A percentile compares a stretch with the other conserved stretches of the same genome.
These are phyloP conservation scores for Ciconia boyciana DNA, from an alignment of 2,113 vertebrate species.

Conservation along the genomic window DNA sequence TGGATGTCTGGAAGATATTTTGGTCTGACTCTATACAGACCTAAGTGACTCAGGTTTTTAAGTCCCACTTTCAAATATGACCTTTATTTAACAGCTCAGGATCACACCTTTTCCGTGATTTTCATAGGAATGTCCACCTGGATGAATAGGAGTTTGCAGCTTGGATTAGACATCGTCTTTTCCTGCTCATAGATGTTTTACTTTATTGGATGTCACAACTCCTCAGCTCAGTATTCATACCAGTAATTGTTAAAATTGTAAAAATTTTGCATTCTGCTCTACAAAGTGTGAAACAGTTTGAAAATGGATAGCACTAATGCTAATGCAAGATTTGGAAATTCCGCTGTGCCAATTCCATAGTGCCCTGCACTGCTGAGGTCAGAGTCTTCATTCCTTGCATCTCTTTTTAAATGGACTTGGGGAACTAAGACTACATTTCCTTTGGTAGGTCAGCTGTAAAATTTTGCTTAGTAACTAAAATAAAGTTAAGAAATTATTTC, in stretches of 20 bases:
- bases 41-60: not conserved
- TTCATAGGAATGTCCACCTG: not conserved
- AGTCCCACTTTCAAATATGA: not conserved
- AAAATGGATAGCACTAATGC: not conserved
- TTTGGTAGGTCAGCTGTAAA: conserved; percentile 15
- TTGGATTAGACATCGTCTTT: not conserved
- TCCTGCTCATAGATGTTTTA: not conserved
- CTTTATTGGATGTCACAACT: not conserved
- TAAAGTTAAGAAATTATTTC: conserved; percentile 32
- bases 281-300: not conserved
- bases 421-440: not conserved
- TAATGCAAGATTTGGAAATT: not conserved
- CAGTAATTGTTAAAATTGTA: not conserved
- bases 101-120: not conserved
- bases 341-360: not conserved
- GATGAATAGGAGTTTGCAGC: not conserved
- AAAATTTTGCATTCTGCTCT: not conserved
- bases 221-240: not conserved
- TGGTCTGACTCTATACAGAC: not conserved
- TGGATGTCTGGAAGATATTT: not conserved
- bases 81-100: not conserved
- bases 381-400: not conserved
- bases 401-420: not conserved
- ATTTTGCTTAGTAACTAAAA: conserved; percentile 27
- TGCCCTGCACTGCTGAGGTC: not conserved